These are phyloP conservation scores for Pygmarrhopalites habei DNA, from an alignment of 1,140 invertebrate genomes.

Conservation along the genomic window DNA sequence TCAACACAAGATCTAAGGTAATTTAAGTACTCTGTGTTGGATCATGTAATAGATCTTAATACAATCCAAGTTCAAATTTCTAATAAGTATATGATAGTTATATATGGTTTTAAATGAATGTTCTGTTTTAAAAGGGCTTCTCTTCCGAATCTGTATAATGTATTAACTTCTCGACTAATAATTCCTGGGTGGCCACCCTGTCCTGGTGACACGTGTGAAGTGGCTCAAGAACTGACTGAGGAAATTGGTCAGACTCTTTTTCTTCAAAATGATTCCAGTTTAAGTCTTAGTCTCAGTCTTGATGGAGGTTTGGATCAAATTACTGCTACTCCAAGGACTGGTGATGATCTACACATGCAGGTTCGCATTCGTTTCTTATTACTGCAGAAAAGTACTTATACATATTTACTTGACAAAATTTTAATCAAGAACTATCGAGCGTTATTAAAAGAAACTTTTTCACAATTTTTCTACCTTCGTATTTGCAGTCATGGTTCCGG, in stretches of 20 bases:
- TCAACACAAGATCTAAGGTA: slow-evolving; percentile 60
- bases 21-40: no score
- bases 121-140: no score
- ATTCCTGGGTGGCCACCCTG: slow-evolving; percentile 39
- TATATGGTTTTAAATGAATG: no score
- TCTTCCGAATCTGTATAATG: slow-evolving; percentile 59
- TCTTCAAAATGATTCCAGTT: slow-evolving; percentile 9
- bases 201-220: slow-evolving; percentile 29
- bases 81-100: no score
- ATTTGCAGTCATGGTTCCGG: slow-evolving; percentile 22
- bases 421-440: no score
- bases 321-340: slow-evolving; percentile 1
- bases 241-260: slow-evolving; percentile 28
- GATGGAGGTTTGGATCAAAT: slow-evolving; percentile 37
- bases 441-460: no score
- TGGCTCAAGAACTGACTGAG: slow-evolving; percentile 39
- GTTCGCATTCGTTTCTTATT: no score
- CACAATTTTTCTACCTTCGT: no score
- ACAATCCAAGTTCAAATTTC: no score
- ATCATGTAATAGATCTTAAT: no score
- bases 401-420: no score
- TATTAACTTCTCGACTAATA: slow-evolving; percentile 45
- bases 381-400: no score
- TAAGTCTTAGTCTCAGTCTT: slow-evolving; percentile 25
- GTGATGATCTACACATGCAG: slow-evolving; percentile 22